Percentiles rank a stretch among this genome's conserved stretches.
Conservation (phyloP, 2,113 vertebrate genomes). For the Poeciliopsis occidentalis region DNA sequence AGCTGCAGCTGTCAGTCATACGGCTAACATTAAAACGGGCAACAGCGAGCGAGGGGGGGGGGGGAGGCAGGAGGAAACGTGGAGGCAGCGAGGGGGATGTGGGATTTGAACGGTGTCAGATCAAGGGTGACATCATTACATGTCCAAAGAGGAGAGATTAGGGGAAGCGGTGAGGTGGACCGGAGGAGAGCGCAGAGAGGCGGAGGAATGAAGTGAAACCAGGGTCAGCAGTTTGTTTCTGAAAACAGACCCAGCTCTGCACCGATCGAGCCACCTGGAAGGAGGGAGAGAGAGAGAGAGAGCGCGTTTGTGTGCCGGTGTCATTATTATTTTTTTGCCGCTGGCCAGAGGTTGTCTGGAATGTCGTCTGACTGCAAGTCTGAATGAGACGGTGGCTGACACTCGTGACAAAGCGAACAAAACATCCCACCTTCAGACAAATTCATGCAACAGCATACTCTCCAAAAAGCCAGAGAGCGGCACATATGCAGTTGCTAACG, state of each 20-base stretch:
- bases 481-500: constrained; percentile 27
- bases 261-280: constrained; percentile 10
- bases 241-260: constrained; percentile 30
- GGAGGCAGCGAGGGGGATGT: constrained; percentile 16
- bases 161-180: constrained; percentile 24
- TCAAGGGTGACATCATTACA: constrained; percentile 66
- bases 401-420: constrained; percentile 28
- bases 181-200: constrained; percentile 12
- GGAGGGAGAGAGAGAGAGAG: constrained; percentile 13
- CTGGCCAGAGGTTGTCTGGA: constrained; percentile 64
- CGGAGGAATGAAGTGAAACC: constrained; percentile 11
- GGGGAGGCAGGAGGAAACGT: constrained; percentile 57
- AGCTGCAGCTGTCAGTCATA: constrained; percentile 82
- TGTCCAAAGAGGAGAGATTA: constrained; percentile 31
- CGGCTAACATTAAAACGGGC: constrained; percentile 75
- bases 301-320: constrained; percentile 7
- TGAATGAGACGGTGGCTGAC: constrained; percentile 51
- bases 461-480: constrained; percentile 11
- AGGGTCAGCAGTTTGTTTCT: constrained; percentile 30
- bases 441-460: constrained; percentile 15
- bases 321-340: constrained; percentile 5
- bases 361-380: constrained; percentile 69
- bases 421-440: constrained; percentile 34
- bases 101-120: constrained; percentile 46
- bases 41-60: constrained; percentile 35